Conservation (phyloP, 2,113 vertebrate species). For the Oryzias javanicus region DNA sequence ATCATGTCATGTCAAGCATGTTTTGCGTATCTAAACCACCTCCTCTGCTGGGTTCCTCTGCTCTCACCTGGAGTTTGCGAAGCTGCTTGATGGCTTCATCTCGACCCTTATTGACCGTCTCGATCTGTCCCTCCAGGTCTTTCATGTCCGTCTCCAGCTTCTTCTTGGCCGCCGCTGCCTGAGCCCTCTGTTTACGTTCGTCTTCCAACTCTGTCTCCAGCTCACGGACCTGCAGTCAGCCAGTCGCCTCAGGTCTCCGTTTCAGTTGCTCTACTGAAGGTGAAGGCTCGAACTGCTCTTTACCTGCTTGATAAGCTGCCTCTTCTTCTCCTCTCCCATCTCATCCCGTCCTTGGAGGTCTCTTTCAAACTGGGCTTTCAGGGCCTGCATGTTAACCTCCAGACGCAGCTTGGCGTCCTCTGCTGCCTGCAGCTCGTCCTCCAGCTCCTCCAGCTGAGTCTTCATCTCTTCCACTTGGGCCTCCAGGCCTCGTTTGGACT, state of each 20-base stretch:
- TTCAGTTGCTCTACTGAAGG: neutral
- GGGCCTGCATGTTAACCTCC: conserved; percentile 96
- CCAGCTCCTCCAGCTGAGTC: conserved; percentile 92
- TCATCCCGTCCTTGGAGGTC: conserved; percentile 91
- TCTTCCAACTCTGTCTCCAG: conserved; percentile 93
- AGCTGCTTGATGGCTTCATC: conserved; percentile 96
- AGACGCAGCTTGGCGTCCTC: conserved; percentile 93
- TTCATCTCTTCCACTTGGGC: conserved; percentile 95
- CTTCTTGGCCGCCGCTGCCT: conserved; percentile 86
- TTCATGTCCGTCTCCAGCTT: conserved; percentile 93
- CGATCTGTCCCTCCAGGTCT: conserved; percentile 90
- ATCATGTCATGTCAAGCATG: too few species aligned
- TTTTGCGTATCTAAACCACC: neutral
- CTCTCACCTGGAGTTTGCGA: conserved; percentile 87
- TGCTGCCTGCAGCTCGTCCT: conserved; percentile 92
- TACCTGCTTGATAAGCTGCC: conserved; percentile 93
- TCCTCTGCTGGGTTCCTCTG: neutral
- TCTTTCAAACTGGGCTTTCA: conserved; percentile 91
- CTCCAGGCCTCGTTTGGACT: conserved; percentile 90
- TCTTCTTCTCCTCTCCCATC: conserved; percentile 92
- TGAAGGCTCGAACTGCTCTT: neutral
- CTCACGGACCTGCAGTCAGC: conserved; percentile 84
- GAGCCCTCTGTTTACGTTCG: conserved; percentile 86
- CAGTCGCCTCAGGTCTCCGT: neutral
- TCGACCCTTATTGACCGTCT: conserved; percentile 83